Percentiles rank a stretch among this genome's conserved stretches.
Evolutionary conservation across 1,140 invertebrate genomes (phyloP).

Genomic region (Metopolophium dirhodum): DNA sequence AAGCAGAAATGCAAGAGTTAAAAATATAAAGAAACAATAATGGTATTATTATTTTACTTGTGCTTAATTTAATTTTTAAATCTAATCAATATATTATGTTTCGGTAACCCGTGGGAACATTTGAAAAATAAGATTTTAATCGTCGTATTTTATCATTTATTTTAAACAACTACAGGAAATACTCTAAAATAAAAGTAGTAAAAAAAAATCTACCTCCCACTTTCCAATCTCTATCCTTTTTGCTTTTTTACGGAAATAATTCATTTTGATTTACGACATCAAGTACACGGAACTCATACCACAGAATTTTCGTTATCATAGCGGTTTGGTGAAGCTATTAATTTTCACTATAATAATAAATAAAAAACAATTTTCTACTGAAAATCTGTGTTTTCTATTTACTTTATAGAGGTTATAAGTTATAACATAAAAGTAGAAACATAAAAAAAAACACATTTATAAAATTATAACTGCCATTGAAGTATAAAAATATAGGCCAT

Average conservation of each 20-base stretch:
- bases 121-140: not conserved
- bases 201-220: not conserved
- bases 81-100: not conserved
- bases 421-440: not conserved
- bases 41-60: not conserved
- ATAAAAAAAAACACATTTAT: constrained; percentile 13
- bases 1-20: not conserved
- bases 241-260: constrained; percentile 39
- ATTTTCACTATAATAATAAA: constrained; percentile 63
- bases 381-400: constrained; percentile 10
- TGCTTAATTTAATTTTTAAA: not conserved
- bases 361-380: constrained; percentile 63
- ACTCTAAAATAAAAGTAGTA: constrained; percentile 14
- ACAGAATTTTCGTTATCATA: constrained; percentile 34
- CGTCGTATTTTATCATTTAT: not conserved
- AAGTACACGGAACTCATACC: not conserved
- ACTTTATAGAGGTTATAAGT: not conserved
- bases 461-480: not conserved
- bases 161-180: not conserved
- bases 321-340: constrained; percentile 28
- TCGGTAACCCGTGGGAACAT: not conserved
- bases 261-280: constrained; percentile 51
- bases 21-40: not conserved
- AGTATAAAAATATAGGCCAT: not conserved
- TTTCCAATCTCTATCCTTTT: not conserved